A percentile compares a stretch with the other conserved stretches of the same genome.
Evolutionary conservation across 1,140 invertebrate genomes (phyloP).

Genomic region (Dendroctonus ponderosae): DNA sequence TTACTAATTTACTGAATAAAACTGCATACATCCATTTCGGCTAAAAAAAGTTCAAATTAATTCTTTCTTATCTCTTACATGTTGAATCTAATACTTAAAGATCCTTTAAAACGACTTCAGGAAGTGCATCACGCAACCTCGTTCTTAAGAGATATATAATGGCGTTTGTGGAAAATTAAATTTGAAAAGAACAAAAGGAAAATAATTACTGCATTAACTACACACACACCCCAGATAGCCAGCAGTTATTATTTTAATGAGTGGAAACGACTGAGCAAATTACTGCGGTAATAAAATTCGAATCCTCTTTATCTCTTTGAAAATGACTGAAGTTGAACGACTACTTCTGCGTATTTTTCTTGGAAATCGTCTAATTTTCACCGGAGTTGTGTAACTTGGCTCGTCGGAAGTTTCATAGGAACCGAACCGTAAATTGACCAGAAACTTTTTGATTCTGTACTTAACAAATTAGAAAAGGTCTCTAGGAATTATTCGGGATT

Average conservation of each 20-base stretch:
- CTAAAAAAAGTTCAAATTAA: too few relatives aligned
- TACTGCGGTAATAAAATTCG: slow-evolving; percentile 13
- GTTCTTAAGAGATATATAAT: too few relatives aligned
- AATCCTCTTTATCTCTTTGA: slow-evolving; percentile 6
- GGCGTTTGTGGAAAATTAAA: too few relatives aligned
- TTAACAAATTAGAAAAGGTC: slow-evolving; percentile 14
- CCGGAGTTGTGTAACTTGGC: slow-evolving; percentile 22
- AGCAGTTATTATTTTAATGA: neutral
- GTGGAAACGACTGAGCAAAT: slow-evolving; percentile 5
- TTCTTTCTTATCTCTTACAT: too few relatives aligned
- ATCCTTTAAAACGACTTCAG: too few relatives aligned
- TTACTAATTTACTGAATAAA: too few relatives aligned
- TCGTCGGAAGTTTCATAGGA: slow-evolving; percentile 18
- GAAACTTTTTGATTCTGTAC: slow-evolving; percentile 21
- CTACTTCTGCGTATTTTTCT: slow-evolving; percentile 25
- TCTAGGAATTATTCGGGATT: too few relatives aligned
- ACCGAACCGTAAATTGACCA: slow-evolving; percentile 23
- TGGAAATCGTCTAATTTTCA: slow-evolving; percentile 19
- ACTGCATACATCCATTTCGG: too few relatives aligned
- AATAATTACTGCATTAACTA: too few relatives aligned
- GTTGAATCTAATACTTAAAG: too few relatives aligned
- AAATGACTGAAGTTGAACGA: slow-evolving; percentile 16
- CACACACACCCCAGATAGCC: neutral
- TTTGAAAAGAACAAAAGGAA: too few relatives aligned
- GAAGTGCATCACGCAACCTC: too few relatives aligned